Evolutionary conservation across 2,888 invertebrate genomes (phyloP).

Genomic region (Octodonta nipae): DNA sequence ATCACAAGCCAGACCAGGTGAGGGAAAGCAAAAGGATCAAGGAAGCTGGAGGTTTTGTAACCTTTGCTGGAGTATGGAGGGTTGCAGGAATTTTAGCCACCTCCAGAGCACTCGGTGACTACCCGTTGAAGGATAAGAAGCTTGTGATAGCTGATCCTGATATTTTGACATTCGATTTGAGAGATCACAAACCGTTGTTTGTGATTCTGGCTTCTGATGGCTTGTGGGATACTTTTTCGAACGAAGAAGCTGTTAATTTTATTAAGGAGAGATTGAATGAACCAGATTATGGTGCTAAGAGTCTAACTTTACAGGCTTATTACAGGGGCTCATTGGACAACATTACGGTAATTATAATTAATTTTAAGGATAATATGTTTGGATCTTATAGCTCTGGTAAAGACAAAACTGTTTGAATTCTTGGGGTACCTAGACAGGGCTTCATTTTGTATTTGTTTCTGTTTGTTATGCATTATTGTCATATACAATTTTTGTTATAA

Average conservation of each 20-base stretch:
- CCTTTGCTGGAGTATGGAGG: conserved; percentile 91
- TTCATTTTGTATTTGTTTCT: too few relatives aligned
- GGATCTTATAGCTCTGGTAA: conserved; percentile 8
- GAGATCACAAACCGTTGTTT: conserved; percentile 77
- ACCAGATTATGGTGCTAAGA: conserved; percentile 81
- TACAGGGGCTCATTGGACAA: conserved; percentile 88
- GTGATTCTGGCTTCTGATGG: conserved; percentile 89
- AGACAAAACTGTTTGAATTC: too few relatives aligned
- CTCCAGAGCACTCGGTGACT: conserved; percentile 87
- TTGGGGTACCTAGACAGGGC: too few relatives aligned
- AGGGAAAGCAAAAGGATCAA: conserved; percentile 83
- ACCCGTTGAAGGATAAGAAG: conserved; percentile 85
- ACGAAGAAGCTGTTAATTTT: conserved; percentile 85
- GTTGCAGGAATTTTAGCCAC: conserved; percentile 91
- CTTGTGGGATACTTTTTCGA: conserved; percentile 89
- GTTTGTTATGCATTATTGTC: too few relatives aligned
- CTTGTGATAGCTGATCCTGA: conserved; percentile 92
- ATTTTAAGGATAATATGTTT: conserved; percentile 48
- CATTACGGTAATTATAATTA: conserved; percentile 84
- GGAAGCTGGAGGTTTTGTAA: conserved; percentile 89
- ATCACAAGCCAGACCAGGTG: conserved; percentile 94
- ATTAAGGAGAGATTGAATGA: conserved; percentile 75
- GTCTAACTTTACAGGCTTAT: conserved; percentile 79
- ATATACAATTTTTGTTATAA: too few relatives aligned
- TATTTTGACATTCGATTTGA: conserved; percentile 78